Conservation (phyloP, 1,140 invertebrate genomes). For the Cydia pomonella region DNA sequence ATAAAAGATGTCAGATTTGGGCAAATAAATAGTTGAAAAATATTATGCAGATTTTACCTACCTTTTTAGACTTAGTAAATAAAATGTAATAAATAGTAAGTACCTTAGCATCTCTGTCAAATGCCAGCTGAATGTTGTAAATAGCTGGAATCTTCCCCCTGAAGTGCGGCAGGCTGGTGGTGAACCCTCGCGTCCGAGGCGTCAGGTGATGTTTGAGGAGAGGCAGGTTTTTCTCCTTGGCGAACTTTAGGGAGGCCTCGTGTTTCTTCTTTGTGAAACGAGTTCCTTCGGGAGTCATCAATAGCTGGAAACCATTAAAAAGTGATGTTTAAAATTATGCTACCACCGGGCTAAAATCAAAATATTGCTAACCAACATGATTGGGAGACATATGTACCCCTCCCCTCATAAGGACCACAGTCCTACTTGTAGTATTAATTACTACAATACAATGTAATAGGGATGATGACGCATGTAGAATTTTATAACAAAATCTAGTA, state of each 20-base stretch:
- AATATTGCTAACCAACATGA: too few species aligned
- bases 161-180: constrained; percentile 86
- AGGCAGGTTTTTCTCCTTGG: constrained; percentile 91
- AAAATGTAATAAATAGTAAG: not conserved
- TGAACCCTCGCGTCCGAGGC: constrained; percentile 96
- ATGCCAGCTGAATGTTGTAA: constrained; percentile 92
- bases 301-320: constrained; percentile 82
- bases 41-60: too few species aligned
- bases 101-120: constrained; percentile 84
- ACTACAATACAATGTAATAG: too few species aligned
- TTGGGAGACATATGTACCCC: too few species aligned
- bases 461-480: too few species aligned
- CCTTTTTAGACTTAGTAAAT: not conserved
- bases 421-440: too few species aligned
- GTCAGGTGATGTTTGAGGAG: constrained; percentile 94
- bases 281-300: constrained; percentile 97
- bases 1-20: too few species aligned
- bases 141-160: constrained; percentile 90
- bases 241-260: constrained; percentile 92
- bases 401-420: too few species aligned
- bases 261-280: constrained; percentile 94
- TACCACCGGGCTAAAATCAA: too few species aligned
- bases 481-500: too few species aligned
- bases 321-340: not conserved
- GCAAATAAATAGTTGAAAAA: too few species aligned